phyloP scores from a whole-genome alignment of 2,797 vertebrate genomes.

The Podarcis siculus region DNA sequence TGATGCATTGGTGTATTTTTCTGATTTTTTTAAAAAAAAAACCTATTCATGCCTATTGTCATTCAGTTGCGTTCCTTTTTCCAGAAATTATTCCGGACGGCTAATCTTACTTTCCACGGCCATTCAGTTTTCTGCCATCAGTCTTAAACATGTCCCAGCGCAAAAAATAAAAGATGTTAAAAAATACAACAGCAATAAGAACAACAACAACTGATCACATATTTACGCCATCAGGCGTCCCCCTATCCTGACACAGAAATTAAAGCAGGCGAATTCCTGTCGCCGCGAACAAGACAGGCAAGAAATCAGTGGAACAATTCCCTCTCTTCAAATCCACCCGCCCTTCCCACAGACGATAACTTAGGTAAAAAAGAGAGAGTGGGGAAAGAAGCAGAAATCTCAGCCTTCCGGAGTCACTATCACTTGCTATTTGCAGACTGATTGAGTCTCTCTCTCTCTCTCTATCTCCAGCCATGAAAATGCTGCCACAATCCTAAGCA shows the following conservation, averaged over 20 bases:
- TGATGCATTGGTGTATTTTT: background rate
- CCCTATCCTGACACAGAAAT: background rate
- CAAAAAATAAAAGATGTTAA: background rate
- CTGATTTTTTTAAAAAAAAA: background rate
- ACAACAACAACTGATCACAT: slow-evolving; percentile 19
- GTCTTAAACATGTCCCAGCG: background rate
- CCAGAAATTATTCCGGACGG: background rate
- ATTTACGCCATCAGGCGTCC: slow-evolving; percentile 9
- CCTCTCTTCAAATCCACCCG: background rate
- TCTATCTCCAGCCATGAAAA: slow-evolving; percentile 22
- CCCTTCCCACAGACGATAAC: background rate
- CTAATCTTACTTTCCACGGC: background rate
- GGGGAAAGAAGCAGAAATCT: background rate
- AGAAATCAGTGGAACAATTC: background rate
- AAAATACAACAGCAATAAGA: background rate
- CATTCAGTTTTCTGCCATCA: background rate
- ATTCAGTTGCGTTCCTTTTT: slow-evolving; percentile 1
- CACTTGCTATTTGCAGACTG: slow-evolving; percentile 24
- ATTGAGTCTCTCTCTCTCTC: slow-evolving; percentile 16
- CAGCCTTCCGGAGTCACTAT: slow-evolving; percentile 12
- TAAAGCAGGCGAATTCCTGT: background rate
- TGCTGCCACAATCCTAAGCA: slow-evolving; percentile 27
- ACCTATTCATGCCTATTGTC: slow-evolving; percentile 7
- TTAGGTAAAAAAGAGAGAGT: background rate
- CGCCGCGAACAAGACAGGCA: background rate